phyloP scores from a whole-genome alignment of 2,888 invertebrate genomes.

The Lepidochrysops patricia region DNA sequence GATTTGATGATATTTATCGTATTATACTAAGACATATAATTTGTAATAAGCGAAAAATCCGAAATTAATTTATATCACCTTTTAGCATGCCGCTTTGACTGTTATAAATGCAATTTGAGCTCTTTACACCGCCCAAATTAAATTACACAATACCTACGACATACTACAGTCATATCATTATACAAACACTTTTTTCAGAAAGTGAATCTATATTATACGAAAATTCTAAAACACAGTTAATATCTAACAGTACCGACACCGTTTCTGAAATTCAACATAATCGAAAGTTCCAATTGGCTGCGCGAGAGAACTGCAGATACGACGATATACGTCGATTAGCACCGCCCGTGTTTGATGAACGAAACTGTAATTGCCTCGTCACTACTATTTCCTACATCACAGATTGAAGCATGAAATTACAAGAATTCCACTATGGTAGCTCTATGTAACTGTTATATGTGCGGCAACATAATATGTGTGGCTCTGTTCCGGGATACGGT shows the following conservation, averaged over 20 bases:
- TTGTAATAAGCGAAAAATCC: too few relatives aligned
- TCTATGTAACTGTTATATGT: neutral
- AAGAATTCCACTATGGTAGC: neutral
- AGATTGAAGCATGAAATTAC: constrained; percentile 45
- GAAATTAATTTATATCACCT: too few relatives aligned
- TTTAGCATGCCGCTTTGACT: too few relatives aligned
- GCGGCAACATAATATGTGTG: neutral
- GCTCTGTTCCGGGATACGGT: too few relatives aligned
- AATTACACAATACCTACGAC: too few relatives aligned
- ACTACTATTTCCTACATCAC: constrained; percentile 48
- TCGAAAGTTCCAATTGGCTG: neutral
- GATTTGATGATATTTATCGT: too few relatives aligned
- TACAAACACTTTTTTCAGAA: too few relatives aligned
- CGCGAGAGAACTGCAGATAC: neutral
- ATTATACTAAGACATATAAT: too few relatives aligned
- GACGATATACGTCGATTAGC: neutral
- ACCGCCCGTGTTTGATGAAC: constrained; percentile 28
- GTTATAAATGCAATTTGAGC: too few relatives aligned
- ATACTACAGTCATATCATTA: too few relatives aligned
- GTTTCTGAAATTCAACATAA: neutral
- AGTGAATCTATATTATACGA: neutral
- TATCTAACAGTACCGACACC: neutral
- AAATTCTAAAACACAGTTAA: neutral
- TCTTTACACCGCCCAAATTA: too few relatives aligned
- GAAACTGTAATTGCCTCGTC: constrained; percentile 47